phyloP scores from a whole-genome alignment of 2,797 vertebrate genomes.

The Forpus xanthops region DNA sequence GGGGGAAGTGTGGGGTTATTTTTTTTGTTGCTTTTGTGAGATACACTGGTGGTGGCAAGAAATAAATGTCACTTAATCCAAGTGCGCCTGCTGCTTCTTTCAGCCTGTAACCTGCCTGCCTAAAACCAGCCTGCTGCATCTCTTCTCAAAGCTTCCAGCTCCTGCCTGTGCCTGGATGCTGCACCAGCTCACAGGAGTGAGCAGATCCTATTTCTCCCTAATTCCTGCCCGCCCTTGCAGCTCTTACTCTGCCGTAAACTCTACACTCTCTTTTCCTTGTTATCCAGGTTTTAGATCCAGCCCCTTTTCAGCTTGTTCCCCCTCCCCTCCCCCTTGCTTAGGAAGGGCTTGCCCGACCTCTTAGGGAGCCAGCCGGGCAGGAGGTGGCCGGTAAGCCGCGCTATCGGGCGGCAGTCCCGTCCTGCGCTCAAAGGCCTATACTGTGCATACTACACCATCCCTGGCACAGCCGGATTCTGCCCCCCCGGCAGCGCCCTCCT shows the following conservation, averaged over 20 bases:
- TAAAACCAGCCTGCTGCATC: constrained; percentile 3
- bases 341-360: not conserved
- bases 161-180: not conserved
- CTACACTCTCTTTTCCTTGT: not conserved
- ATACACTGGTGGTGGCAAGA: not conserved
- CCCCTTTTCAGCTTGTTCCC: not conserved
- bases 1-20: too few species aligned
- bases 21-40: not conserved
- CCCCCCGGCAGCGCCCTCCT: not conserved
- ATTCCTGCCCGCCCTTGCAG: not conserved
- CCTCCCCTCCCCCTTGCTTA: not conserved
- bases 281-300: not conserved
- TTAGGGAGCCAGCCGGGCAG: not conserved
- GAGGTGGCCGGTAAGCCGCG: not conserved
- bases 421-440: not conserved
- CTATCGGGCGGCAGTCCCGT: not conserved
- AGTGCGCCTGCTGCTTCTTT: not conserved
- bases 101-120: not conserved
- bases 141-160: not conserved
- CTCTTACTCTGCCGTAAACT: not conserved
- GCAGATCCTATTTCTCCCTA: not conserved
- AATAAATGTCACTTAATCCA: constrained; percentile 1
- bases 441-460: not conserved
- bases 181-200: not conserved
- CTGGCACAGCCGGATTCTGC: not conserved